These are phyloP conservation scores for Halictus rubicundus DNA, from an alignment of 1,140 invertebrate species.

Conservation along the genomic window DNA sequence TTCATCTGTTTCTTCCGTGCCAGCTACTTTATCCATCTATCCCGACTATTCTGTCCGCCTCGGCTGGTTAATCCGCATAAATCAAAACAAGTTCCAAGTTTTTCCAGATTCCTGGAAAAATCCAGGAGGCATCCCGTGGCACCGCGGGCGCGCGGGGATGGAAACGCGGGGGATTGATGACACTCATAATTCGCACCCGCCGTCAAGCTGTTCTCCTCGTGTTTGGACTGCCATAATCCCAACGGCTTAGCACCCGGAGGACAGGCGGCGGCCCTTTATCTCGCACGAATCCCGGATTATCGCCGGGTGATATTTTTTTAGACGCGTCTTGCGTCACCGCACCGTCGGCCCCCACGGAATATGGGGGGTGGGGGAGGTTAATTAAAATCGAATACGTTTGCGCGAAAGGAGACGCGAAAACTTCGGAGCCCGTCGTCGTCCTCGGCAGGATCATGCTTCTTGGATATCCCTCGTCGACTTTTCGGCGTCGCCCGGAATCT, in stretches of 20 bases:
- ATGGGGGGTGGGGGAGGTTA: background rate
- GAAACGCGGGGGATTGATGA: constrained; percentile 67
- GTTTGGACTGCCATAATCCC: constrained; percentile 67
- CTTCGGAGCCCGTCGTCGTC: background rate
- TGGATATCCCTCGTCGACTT: background rate
- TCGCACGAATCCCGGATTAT: constrained; percentile 19
- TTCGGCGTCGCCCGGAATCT: constrained; percentile 8
- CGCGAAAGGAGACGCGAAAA: too few species aligned
- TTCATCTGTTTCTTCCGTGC: background rate
- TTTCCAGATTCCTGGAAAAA: constrained; percentile 29
- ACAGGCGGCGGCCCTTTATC: constrained; percentile 54
- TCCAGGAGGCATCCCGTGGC: background rate
- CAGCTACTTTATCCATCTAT: background rate
- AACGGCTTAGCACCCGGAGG: constrained; percentile 67
- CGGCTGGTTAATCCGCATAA: constrained; percentile 21
- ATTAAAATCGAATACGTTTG: constrained; percentile 11
- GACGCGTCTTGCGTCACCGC: background rate
- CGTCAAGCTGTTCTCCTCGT: constrained; percentile 49
- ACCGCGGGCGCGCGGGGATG: background rate
- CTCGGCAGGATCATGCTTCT: too few species aligned
- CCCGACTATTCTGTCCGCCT: background rate
- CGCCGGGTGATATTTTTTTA: constrained; percentile 1
- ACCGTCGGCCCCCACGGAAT: background rate
- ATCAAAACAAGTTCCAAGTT: constrained; percentile 14
- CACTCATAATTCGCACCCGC: constrained; percentile 65